Base-by-base conservation (phyloP, 1,140 invertebrate genomes). In the Cydia amplana region DNA sequence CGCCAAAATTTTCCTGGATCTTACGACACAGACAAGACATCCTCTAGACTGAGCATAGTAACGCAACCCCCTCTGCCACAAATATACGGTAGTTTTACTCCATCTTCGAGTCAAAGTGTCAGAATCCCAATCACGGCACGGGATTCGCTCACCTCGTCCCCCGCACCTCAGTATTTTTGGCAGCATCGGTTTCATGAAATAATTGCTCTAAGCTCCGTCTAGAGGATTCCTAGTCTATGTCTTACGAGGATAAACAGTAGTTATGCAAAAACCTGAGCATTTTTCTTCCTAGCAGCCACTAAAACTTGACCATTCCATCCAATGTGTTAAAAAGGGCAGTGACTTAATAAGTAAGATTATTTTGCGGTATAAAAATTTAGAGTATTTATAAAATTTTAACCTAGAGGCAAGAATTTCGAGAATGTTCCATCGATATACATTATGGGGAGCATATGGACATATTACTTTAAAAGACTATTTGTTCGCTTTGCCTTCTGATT, bases 361-460 rank as follows among this genome's bases (percentile, higher is more conserved):
- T 70, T 40, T 74, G 55, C 70, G 77, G 36, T 76, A 84, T 72
- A 82, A 83, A 84, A 81, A 81, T 77, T 81, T 74, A 82, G 80
- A 82, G 77, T 79, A 80, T 83, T 82, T 60, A n/a, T 60, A 73
- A 49, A 51, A 72, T 55, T 83, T 81, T 80, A 82, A 75, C 75
- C 77, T 85, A 84, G 75, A 84, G 85, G 86, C 85, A 86, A 88
- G 86, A 85, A 85, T 77, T 78, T 80, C 78, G 63, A 78, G 74
- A 65, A 65, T 67, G 63, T 81, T 79, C 79, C 74, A 75, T 80
- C 74, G 77, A 74, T 79, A 78, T 81, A 77, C 78, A 83, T 87
- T 85, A 85, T 82, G 83, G 84, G 80, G 81, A 86, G 79, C 81
- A 85, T 84, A 87, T 84, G 83, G 85, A 86, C 85, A 88, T 87